These are phyloP conservation scores for Xanthorhoe spadicearia DNA, from an alignment of 2,888 invertebrate genomes.

Conservation along the genomic window DNA sequence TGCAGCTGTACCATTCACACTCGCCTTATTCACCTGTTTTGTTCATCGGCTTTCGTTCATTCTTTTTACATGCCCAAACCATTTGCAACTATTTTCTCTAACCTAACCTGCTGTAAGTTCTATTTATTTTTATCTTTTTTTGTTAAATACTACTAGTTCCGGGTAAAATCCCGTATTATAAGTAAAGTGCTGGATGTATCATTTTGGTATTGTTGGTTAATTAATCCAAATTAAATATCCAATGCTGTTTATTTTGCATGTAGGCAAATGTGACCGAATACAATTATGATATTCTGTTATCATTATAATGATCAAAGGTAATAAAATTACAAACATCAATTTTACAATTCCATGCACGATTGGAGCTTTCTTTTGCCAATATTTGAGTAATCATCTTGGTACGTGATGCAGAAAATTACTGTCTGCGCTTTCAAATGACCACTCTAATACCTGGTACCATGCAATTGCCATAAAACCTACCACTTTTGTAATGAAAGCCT, in stretches of 20 bases:
- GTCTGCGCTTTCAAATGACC: conserved; percentile 37
- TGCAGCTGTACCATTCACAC: too few relatives aligned
- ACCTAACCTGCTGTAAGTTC: too few relatives aligned
- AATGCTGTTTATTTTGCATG: not conserved
- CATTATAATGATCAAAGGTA: not conserved
- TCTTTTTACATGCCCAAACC: too few relatives aligned
- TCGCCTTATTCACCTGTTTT: too few relatives aligned
- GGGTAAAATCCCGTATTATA: too few relatives aligned
- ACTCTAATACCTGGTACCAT: conserved; percentile 28
- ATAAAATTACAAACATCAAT: not conserved
- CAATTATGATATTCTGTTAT: not conserved
- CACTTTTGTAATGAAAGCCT: conserved; percentile 13
- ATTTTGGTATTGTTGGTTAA: too few relatives aligned
- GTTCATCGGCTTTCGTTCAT: too few relatives aligned
- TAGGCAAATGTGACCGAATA: not conserved
- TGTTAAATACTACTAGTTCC: too few relatives aligned
- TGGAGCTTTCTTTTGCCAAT: conserved; percentile 35
- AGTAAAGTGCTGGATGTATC: too few relatives aligned
- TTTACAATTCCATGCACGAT: conserved; percentile 17
- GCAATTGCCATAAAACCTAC: conserved; percentile 18
- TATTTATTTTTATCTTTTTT: too few relatives aligned
- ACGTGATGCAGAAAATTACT: conserved; percentile 41
- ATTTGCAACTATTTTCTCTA: too few relatives aligned
- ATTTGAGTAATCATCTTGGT: conserved; percentile 35
- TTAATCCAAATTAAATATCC: too few relatives aligned